Evolutionary conservation across 1,140 invertebrate genomes (phyloP), one percentile per base, ranked within the genome.

Genomic region (Chrysopa pallens): DNA sequence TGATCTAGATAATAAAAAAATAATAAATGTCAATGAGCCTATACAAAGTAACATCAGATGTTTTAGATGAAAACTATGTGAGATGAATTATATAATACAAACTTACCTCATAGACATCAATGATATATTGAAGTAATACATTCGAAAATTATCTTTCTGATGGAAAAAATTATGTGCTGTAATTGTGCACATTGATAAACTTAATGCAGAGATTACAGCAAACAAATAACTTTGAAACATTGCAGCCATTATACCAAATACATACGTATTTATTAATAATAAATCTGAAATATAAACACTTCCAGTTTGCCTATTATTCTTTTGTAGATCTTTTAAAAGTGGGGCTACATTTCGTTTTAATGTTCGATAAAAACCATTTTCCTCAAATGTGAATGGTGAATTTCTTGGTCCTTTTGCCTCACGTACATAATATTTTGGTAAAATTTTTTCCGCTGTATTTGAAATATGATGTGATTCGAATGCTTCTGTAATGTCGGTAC

Each of bases 141-240:
- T 85, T 37, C 85, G 70, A 68, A 82, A 86, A 53, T 73, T 86
- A 52, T 89, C 76, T 14, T 67, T 70, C 50, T 76, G 69, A 54
- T 91, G 86, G 39, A 88, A 77, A 53, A 82, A 91, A 59, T 90
- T 91, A 54, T 91, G 86, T 0, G 73, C 72, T 14, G 63, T 66
- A 27, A 78, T 66, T 9, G 64, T 58, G 0, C 70, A 62, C 55
- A 74, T 69, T 17, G 62, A 59, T 1, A 87, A 53, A 14, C 68
- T 57, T 5, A 74, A 42, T 2, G 72, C 76, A 42, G 67, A 51
- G 14, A 72, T n/a, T 6, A 65, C 29, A n/a, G 61, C 56, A 1
- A 66, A 36, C 4, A 61, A 23, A 12, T 57, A 54, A 39, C 59
- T 72, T 46, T 62, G 53, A 5, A 52, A 55, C 54, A 58, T 59